Base-by-base conservation (phyloP, 2,797 vertebrate genomes). In the Chelmon rostratus region DNA sequence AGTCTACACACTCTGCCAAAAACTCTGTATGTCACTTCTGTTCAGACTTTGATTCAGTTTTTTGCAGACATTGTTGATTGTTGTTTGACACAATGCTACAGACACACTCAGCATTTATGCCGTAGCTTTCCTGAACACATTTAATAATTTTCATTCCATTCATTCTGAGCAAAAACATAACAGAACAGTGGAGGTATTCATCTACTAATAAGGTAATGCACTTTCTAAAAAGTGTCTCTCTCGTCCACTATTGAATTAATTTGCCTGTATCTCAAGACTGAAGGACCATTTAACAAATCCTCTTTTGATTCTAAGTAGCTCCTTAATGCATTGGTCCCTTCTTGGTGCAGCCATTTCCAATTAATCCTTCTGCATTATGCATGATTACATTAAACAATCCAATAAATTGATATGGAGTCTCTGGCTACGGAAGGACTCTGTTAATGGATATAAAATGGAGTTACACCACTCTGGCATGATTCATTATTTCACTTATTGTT, bases 341-440 rank as follows among this genome's bases (percentile, higher is more conserved):
- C 88, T 89, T 90, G 79, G 79, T 90, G 86, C 86, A 90, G 91
- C 92, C 90, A 91, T 94, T 95, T 94, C 90, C 92, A 95, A 94
- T 95, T 94, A 96, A 95, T 95, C 88, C 91, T 88, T 81, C 84
- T 95, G 87, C 92, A 95, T 96, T 94, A 95, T 95, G 90, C 93
- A 95, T 94, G 91, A 92, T 95, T 94, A 93, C 94, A 95, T 95
- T 95, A 94, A 94, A 95, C 92, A 94, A 95, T 95, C 84, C 93
- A 95, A 91, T 95, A 93, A 93, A 94, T 91, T 94, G 91, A 95
- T 94, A 95, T 93, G 86, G 89, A 94, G 91, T 92, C 91, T 91
- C 86, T 90, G 90, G 90, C 92, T 92, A 88, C 15, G 68, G 88
- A 89, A 89, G 83, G 83, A 91, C 90, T 88, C 78, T 89, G 92